phyloP scores from a whole-genome alignment of 2,888 invertebrate species.

The Hyppa rectilinea region DNA sequence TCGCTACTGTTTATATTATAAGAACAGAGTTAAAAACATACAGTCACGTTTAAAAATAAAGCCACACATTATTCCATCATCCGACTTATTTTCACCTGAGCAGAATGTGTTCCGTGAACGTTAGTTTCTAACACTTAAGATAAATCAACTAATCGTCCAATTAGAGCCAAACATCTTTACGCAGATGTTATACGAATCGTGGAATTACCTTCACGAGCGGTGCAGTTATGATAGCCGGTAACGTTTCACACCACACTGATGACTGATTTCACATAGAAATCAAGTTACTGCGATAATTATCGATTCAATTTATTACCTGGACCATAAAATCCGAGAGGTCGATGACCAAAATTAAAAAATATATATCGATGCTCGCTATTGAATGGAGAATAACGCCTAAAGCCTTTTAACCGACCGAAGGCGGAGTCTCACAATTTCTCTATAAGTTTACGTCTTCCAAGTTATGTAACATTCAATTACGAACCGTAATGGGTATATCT shows the following conservation, averaged over 20 bases:
- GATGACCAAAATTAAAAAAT: conserved; percentile 78
- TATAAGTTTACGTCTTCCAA: conserved; percentile 77
- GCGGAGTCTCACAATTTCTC: conserved; percentile 84
- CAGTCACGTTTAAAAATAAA: conserved; percentile 29
- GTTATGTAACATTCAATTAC: conserved; percentile 87
- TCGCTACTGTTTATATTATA: conserved; percentile 38
- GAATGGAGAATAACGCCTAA: conserved; percentile 86
- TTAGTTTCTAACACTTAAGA: conserved; percentile 71
- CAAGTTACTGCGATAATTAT: conserved; percentile 81
- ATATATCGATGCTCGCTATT: conserved; percentile 78
- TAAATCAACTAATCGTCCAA: conserved; percentile 73
- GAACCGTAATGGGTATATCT: conserved; percentile 78
- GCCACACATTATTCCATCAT: conserved; percentile 55
- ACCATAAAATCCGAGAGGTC: conserved; percentile 84
- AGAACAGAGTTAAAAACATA: conserved; percentile 25
- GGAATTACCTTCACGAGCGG: conserved; percentile 69
- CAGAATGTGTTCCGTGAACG: conserved; percentile 56
- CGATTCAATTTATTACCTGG: conserved; percentile 84
- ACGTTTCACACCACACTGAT: conserved; percentile 79
- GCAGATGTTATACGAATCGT: conserved; percentile 69
- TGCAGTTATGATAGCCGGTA: conserved; percentile 71
- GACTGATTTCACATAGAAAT: conserved; percentile 84
- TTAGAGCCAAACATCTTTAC: conserved; percentile 73
- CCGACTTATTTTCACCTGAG: conserved; percentile 65
- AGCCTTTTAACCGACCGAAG: conserved; percentile 83